Conservation (phyloP, 2,113 vertebrate species). For the Mola mola region DNA sequence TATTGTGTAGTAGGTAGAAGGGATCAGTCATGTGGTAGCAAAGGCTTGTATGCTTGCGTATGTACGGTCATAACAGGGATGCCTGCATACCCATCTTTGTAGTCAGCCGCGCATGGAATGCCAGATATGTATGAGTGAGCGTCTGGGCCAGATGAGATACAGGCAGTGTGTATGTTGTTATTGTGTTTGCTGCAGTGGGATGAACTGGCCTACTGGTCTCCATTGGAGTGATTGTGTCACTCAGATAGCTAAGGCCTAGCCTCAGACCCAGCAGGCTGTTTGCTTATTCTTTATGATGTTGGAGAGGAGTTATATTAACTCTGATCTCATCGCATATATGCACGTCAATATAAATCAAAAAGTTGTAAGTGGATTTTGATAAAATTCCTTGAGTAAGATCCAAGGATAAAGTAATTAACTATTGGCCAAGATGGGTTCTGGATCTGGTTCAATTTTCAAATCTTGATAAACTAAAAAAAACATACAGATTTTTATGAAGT, state of each 20-base stretch:
- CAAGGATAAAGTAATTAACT: no score
- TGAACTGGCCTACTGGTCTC: not conserved
- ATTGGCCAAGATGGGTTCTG: no score
- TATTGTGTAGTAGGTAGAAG: constrained; percentile 58
- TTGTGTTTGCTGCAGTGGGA: constrained; percentile 40
- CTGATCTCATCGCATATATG: no score
- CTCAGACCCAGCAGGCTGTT: not conserved
- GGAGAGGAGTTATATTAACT: no score
- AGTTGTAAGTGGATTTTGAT: no score
- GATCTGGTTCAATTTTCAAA: no score
- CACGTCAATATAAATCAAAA: no score
- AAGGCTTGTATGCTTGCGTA: constrained; percentile 45
- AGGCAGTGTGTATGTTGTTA: constrained; percentile 52
- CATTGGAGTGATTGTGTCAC: constrained; percentile 6
- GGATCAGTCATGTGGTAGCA: constrained; percentile 63
- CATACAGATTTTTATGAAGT: no score
- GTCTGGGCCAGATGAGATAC: constrained; percentile 39
- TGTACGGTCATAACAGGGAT: constrained; percentile 61
- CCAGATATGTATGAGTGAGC: constrained; percentile 73
- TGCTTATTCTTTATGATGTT: no score
- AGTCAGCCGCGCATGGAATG: constrained; percentile 74
- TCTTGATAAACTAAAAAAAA: no score
- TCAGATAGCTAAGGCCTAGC: not conserved
- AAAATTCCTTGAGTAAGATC: no score
- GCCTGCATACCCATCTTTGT: constrained; percentile 65